Evolutionary conservation across 2,888 invertebrate species (phyloP), one percentile per base, ranked within the genome.

Genomic region (Rotaria socialis): DNA sequence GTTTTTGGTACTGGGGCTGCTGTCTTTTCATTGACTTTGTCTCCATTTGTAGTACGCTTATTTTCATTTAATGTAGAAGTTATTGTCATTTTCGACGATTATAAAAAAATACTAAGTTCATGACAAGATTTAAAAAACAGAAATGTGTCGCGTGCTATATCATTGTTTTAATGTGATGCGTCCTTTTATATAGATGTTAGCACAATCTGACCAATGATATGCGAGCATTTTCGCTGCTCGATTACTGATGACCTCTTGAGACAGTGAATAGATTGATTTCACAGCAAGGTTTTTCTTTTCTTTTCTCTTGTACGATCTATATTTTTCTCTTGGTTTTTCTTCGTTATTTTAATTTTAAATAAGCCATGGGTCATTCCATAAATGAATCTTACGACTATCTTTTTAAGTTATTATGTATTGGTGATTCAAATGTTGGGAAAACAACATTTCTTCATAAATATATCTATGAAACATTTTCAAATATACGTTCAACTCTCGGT

Each of bases 401-500:
- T 35, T 75, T 75, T n/a, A 80, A 80, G 24, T 47, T 80, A n/a
- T 47, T 80, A 43, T 43, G 24, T n/a, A 47, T 80, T 2, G 93
- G 93, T 27, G 96, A 97, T 92, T 96, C 96, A 1, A 96, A 96
- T 56, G 97, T 97, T 86, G 97, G 97, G 24, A 97, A 98, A 92
- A 97, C 97, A 0, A 96, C 96, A 90, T 95, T 97, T 90, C 93
- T 97, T 41, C 96, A 95, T 91, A 96, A 96, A 90, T 97, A 97
- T 90, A 96, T 96, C 5, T 96, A 97, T 92, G 96, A 95, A 86
- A 93, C 94, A 43, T 98, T 97, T 91, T 94, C 95, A 8, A 94
- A 95, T 91, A 97, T 97, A 91, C 95, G 96, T 89, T 96, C 97
- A 8, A 97, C 97, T 24, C 97, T 97, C 87, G 97, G 97, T 87